Conservation (phyloP, 2,888 invertebrate species). For the Zygaena filipendulae region DNA sequence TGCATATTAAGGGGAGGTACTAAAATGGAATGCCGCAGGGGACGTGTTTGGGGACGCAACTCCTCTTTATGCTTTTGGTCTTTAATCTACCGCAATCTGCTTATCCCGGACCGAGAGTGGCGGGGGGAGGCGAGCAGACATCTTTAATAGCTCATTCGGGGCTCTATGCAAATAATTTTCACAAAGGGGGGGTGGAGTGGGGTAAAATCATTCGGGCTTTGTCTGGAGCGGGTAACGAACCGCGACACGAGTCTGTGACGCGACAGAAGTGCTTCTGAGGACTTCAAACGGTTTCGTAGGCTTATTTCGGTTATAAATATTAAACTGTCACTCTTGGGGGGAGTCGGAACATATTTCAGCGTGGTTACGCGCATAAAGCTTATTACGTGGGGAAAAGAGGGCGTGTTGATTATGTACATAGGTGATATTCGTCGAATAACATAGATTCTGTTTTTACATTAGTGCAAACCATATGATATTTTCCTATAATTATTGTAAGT, state of each 20-base stretch:
- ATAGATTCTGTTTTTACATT: too few relatives aligned
- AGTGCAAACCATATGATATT: too few relatives aligned
- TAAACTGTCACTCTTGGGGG: constrained; percentile 37
- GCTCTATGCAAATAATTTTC: constrained; percentile 66
- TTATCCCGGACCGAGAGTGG: constrained; percentile 57
- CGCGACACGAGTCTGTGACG: constrained; percentile 57
- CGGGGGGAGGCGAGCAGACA: constrained; percentile 44
- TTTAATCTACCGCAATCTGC: constrained; percentile 69
- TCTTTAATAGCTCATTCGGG: constrained; percentile 69
- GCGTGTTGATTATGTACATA: constrained; percentile 17
- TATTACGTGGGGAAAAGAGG: constrained; percentile 29
- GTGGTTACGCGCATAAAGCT: constrained; percentile 49
- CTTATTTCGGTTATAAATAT: constrained; percentile 58
- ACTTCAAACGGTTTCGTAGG: constrained; percentile 52
- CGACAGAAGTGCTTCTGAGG: constrained; percentile 50
- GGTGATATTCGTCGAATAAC: too few relatives aligned
- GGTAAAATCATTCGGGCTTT: constrained; percentile 62
- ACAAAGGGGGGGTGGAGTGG: constrained; percentile 28
- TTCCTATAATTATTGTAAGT: too few relatives aligned
- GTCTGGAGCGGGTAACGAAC: constrained; percentile 63
- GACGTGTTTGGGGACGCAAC: constrained; percentile 28
- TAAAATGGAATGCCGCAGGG: constrained; percentile 42
- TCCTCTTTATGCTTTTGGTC: constrained; percentile 60
- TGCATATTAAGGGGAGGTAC: constrained; percentile 41
- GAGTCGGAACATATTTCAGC: constrained; percentile 12